These are phyloP conservation scores for Athalia cordata DNA, from an alignment of 2,888 invertebrate species.

Conservation along the genomic window DNA sequence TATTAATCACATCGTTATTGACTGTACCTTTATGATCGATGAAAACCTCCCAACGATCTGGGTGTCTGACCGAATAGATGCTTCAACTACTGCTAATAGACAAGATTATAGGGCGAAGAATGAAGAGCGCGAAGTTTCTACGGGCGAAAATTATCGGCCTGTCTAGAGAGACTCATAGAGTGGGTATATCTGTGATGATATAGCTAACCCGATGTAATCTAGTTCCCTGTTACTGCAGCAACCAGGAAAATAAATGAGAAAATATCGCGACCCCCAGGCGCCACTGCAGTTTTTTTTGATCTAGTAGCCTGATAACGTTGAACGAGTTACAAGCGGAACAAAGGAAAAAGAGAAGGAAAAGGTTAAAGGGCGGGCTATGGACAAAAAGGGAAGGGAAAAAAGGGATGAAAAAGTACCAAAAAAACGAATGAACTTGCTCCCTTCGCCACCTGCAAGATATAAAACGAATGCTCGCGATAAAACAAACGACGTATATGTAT, in stretches of 20 bases:
- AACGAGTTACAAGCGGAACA: slow-evolving; percentile 51
- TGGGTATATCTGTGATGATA: not conserved
- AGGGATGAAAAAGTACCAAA: slow-evolving; percentile 45
- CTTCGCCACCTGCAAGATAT: slow-evolving; percentile 30
- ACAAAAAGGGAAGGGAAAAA: slow-evolving; percentile 32
- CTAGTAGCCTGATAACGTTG: slow-evolving; percentile 49
- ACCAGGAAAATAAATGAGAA: not conserved
- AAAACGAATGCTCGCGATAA: slow-evolving; percentile 26
- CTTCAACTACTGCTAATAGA: slow-evolving; percentile 40
- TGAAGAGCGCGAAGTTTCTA: not conserved
- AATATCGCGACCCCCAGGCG: not conserved
- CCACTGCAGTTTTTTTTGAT: slow-evolving; percentile 4
- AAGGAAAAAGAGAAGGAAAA: slow-evolving; percentile 50
- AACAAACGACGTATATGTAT: slow-evolving; percentile 11
- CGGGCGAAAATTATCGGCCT: slow-evolving; percentile 36
- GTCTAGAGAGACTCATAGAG: slow-evolving; percentile 27
- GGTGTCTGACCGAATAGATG: slow-evolving; percentile 37
- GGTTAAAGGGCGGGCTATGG: slow-evolving; percentile 45
- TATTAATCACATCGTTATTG: not conserved
- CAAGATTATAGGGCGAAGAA: not conserved
- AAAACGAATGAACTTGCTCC: slow-evolving; percentile 39
- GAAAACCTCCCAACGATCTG: slow-evolving; percentile 3
- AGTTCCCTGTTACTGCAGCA: not conserved
- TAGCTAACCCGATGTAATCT: not conserved
- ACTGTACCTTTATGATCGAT: slow-evolving; percentile 22